Base-by-base conservation (phyloP, 1,140 invertebrate genomes). In the Pemphigus obesinymphae region DNA sequence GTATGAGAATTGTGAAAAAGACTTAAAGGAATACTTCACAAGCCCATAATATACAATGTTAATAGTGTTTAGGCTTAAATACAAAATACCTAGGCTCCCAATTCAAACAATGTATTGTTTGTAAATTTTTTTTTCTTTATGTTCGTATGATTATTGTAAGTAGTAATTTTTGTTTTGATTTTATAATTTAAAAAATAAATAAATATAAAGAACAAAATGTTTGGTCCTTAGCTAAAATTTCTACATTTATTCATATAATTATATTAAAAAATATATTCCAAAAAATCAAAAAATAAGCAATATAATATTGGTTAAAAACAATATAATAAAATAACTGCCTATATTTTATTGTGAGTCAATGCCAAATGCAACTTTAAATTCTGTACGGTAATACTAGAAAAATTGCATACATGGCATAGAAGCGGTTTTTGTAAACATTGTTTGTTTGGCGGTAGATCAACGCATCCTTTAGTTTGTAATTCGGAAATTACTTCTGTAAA, bases 1-100 rank as follows among this genome's bases (percentile, higher is more conserved):
- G 7, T 83, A 83, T 53, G 61, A 73, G 0, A 80, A 83, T 55
- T 83, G 83, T 63, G 82, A 83, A 75, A 82, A 83, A 61, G 83
- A 83, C 34, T 45, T 83, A 58, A 81, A 78, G 34, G 78, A 83
- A 31, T 82, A 63, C n/a, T 80, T 80, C 23, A 80, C 76, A 2
- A 61, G 34, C 11, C 31, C 76, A 29, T 80, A 58, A 80, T 29
- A 43, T 29, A 15, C 2, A 20, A 53, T 53, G 23, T 34, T 50
- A 31, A 31, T 48, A 31, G 23, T 29, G 23, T 61, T 61, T 58
- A 43, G 37, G 55, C 34, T n/a, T n/a, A 61, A 61, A 20, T 34
- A 6, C 26, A 43, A 6, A 48, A 29, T 78, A 78, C 53, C 75
- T 43, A 26, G 50, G 45, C 75, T 61, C 72, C n/a, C 37, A 11